Percentiles rank a stretch among this genome's conserved stretches.
These are phyloP conservation scores for Callorhinus ursinus DNA, from an alignment of 2,113 vertebrate species.

Conservation along the genomic window DNA sequence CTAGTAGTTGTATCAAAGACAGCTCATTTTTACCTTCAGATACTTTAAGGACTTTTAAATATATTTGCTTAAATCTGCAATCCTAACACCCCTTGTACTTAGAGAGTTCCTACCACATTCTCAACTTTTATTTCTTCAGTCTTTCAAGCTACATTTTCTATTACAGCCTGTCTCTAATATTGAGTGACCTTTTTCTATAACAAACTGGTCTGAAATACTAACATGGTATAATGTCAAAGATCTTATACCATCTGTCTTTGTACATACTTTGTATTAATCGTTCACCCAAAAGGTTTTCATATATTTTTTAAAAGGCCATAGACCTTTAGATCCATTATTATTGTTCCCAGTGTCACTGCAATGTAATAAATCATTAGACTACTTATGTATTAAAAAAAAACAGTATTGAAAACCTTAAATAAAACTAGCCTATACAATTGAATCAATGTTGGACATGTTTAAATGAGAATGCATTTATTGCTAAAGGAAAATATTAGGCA, in stretches of 20 bases:
- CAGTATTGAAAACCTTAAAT: background rate
- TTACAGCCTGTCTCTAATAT: slow-evolving; percentile 68
- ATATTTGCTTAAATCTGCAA: background rate
- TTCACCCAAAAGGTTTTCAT: slow-evolving; percentile 66
- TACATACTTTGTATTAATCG: slow-evolving; percentile 67
- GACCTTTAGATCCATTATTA: slow-evolving; percentile 17
- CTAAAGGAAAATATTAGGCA: background rate
- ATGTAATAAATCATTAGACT: slow-evolving; percentile 53
- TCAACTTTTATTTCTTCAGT: slow-evolving; percentile 24
- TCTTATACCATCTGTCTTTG: slow-evolving; percentile 71
- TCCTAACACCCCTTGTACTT: background rate
- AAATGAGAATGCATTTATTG: background rate
- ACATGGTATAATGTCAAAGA: slow-evolving; percentile 77
- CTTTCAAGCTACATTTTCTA: slow-evolving; percentile 42
- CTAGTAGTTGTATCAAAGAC: background rate
- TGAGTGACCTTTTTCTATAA: slow-evolving; percentile 75
- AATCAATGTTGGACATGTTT: background rate
- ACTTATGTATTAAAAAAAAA: background rate
- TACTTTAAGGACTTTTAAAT: background rate
- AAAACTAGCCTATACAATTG: background rate
- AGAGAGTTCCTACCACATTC: background rate
- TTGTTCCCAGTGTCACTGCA: slow-evolving; percentile 17
- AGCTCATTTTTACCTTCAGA: background rate
- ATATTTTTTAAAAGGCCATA: slow-evolving; percentile 64
- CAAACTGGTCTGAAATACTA: slow-evolving; percentile 77